Conservation (phyloP, 2,113 vertebrate genomes). For the Miniopterus natalensis region DNA sequence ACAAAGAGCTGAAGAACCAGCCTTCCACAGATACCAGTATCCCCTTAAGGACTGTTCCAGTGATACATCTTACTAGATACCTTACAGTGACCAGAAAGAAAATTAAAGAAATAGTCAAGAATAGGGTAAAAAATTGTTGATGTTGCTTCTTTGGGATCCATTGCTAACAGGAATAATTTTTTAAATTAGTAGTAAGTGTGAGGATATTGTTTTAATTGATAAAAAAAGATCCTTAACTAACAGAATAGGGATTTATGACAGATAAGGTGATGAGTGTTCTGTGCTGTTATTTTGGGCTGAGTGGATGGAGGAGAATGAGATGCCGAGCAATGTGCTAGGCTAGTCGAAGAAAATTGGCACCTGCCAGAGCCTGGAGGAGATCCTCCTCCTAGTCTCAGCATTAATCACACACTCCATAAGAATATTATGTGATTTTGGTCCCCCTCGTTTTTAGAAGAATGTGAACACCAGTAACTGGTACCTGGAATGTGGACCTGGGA, state of each 20-base stretch:
- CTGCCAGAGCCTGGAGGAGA: background rate
- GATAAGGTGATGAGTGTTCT: background rate
- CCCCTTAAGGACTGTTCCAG: background rate
- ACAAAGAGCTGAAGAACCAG: slow-evolving; percentile 7
- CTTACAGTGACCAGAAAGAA: background rate
- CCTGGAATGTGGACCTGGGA: background rate
- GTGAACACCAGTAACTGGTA: background rate
- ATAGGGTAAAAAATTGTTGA: background rate
- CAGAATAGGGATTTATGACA: background rate
- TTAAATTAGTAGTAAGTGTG: background rate
- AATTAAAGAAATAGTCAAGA: slow-evolving; percentile 16
- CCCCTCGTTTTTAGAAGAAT: background rate
- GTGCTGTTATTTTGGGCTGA: background rate
- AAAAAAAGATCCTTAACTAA: slow-evolving; percentile 6
- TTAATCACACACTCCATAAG: background rate
- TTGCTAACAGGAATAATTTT: slow-evolving; percentile 27
- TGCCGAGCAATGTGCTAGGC: background rate
- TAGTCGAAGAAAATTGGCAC: background rate
- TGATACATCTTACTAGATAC: slow-evolving; percentile 14
- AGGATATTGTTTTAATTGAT: slow-evolving; percentile 2
- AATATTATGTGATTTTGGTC: background rate
- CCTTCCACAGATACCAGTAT: background rate
- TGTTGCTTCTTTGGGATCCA: slow-evolving; percentile 21
- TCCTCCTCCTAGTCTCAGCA: background rate
- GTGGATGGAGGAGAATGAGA: background rate